Evolutionary conservation across 2,797 vertebrate genomes (phyloP), one percentile per base, ranked within the genome.

Genomic region (Xiphorhynchus erythropygius): DNA sequence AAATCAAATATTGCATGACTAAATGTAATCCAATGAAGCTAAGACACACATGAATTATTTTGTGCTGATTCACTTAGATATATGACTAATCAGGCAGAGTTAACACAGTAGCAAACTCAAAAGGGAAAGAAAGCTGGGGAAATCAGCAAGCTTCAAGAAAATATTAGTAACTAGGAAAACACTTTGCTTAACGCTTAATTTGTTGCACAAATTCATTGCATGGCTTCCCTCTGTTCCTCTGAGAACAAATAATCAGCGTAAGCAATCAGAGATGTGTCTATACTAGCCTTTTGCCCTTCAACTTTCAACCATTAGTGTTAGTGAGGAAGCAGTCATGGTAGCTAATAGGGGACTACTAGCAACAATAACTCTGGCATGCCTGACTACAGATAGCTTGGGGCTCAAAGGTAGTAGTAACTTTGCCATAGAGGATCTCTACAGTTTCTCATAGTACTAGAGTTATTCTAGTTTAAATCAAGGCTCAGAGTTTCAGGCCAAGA

Each of bases 1-100:
- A 95, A 85, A 74, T 77, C 49, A 95, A 95, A 89, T 82, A 87
- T 74, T 87, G 74, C 68, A 27, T 92, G 92, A 77, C 37, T 78
- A 86, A 82, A 86, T 65, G 37, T 86, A 93, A 84, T 88, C 59
- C 73, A 50, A 2, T 22, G 35, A 83, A 78, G 16, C 55, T 93
- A 71, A 84, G 21, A 22, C 24, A 84, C 63, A 63, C 10, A 25
- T 74, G 33, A 75, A 46, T 79, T 91, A 41, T 93, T 93, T 93
- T 60, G 39, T 64, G 74, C 55, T 89, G 81, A 94, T 87, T 96
- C 78, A 85, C 27, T 53, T 83, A 46, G 5, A 4, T 71, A 21
- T n/a, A 13, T 92, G 78, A 87, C 47, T 97, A 90, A 92, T 63
- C 25, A n/a, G 28, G 39, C 49, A 89, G 30, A 85, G 21, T 60